Percentiles rank a stretch among this genome's conserved stretches.
Conservation (phyloP, 2,888 invertebrate genomes). For the Chydorus sphaericus region DNA sequence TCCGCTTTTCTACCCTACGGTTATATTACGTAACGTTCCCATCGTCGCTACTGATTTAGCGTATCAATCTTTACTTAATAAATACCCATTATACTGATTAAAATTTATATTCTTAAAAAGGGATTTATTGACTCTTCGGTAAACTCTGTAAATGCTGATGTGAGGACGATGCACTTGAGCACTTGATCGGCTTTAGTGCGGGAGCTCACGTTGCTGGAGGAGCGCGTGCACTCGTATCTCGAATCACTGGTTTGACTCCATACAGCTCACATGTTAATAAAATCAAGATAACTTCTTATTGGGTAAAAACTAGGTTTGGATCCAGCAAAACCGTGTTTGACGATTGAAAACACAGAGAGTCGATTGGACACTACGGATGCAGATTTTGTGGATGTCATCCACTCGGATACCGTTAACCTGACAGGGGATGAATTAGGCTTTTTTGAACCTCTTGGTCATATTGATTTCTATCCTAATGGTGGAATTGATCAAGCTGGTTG, state of each 20-base stretch:
- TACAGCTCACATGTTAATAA: no score
- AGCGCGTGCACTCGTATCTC: constrained; percentile 30
- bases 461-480: constrained; percentile 8
- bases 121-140: constrained; percentile 44
- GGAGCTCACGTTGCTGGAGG: constrained; percentile 50
- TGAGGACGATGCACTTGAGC: constrained; percentile 41
- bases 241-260: constrained; percentile 9
- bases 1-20: neutral
- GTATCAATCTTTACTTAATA: neutral
- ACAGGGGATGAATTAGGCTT: constrained; percentile 40
- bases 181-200: constrained; percentile 44
- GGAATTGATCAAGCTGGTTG: constrained; percentile 4
- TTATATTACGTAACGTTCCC: neutral
- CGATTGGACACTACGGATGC: constrained; percentile 47
- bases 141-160: constrained; percentile 36
- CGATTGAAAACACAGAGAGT: constrained; percentile 31
- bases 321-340: constrained; percentile 51
- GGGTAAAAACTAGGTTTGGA: constrained; percentile 40
- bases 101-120: no score
- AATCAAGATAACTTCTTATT: no score
- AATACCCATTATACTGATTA: neutral
- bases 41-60: neutral
- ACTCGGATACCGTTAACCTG: constrained; percentile 45
- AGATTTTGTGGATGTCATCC: constrained; percentile 51
- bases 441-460: constrained; percentile 15